phyloP scores from a whole-genome alignment of 2,888 invertebrate genomes.

The Drosophila pegasa region DNA sequence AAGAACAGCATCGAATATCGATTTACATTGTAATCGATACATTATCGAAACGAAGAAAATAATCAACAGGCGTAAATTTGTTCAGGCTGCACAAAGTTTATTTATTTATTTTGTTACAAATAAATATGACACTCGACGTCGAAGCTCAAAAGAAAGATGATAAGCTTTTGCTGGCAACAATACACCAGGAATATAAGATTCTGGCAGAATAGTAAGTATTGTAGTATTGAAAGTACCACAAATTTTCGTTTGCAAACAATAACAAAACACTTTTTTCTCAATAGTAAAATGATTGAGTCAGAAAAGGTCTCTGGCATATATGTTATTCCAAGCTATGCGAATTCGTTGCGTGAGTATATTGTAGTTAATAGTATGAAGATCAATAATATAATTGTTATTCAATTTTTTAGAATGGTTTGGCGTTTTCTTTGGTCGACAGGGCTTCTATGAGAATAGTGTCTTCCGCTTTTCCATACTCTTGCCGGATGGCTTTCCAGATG shows the following conservation, averaged over 20 bases:
- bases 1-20: not conserved
- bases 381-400: not conserved
- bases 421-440: slow-evolving; percentile 89
- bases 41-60: slow-evolving; percentile 11
- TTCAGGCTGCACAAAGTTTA: not conserved
- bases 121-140: slow-evolving; percentile 80
- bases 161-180: slow-evolving; percentile 90
- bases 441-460: slow-evolving; percentile 93
- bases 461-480: slow-evolving; percentile 95
- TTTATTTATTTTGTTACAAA: slow-evolving; percentile 1
- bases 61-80: slow-evolving; percentile 2
- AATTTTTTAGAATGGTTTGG: slow-evolving; percentile 81
- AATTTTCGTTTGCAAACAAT: slow-evolving; percentile 9
- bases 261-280: slow-evolving; percentile 31
- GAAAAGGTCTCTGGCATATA: slow-evolving; percentile 95
- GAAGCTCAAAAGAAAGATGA: slow-evolving; percentile 84
- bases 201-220: slow-evolving; percentile 95
- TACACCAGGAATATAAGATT: slow-evolving; percentile 95
- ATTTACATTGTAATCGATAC: slow-evolving; percentile 1
- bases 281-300: slow-evolving; percentile 92
- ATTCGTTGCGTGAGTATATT: slow-evolving; percentile 90
- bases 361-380: not conserved
- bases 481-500: slow-evolving; percentile 93
- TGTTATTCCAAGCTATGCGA: slow-evolving; percentile 95
- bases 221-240: slow-evolving; percentile 84